Evolutionary conservation across 2,888 invertebrate genomes (phyloP).

Genomic region (Nemoura dubitans): DNA sequence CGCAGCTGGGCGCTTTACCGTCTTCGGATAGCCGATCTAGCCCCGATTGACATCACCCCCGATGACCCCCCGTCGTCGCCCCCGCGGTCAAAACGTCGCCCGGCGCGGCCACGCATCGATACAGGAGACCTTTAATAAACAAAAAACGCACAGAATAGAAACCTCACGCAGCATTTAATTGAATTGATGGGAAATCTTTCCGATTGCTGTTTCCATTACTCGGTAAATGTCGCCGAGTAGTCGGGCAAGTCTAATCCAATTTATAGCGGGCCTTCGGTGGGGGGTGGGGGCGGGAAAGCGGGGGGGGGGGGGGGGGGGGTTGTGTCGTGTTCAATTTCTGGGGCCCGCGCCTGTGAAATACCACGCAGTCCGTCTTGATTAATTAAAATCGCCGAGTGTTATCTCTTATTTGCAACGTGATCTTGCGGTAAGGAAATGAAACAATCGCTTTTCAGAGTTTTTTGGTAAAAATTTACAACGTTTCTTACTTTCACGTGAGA

Average conservation of each 20-base stretch:
- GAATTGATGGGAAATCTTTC: not conserved
- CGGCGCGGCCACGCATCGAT: not conserved
- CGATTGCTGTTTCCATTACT: not conserved
- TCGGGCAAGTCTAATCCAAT: not conserved
- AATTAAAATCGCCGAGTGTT: not conserved
- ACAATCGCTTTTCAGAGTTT: not conserved
- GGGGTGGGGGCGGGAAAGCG: too few relatives aligned
- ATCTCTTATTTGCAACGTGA: not conserved
- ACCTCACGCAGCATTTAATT: not conserved
- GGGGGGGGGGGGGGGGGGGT: too few relatives aligned
- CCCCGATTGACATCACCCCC: not conserved
- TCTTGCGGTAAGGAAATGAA: not conserved
- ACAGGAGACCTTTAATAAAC: not conserved
- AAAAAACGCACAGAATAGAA: not conserved
- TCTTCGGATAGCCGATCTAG: not conserved
- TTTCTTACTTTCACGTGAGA: not conserved
- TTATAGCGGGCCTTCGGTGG: not conserved
- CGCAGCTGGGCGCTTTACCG: conserved; percentile 1
- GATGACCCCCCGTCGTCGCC: not conserved
- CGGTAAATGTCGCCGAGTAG: not conserved
- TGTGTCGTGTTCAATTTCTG: not conserved
- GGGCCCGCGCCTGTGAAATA: not conserved
- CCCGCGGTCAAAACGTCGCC: not conserved
- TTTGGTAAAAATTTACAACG: not conserved
- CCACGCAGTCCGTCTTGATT: not conserved